Evolutionary conservation across 2,888 invertebrate species (phyloP).

Genomic region (Pedicia rivosa): DNA sequence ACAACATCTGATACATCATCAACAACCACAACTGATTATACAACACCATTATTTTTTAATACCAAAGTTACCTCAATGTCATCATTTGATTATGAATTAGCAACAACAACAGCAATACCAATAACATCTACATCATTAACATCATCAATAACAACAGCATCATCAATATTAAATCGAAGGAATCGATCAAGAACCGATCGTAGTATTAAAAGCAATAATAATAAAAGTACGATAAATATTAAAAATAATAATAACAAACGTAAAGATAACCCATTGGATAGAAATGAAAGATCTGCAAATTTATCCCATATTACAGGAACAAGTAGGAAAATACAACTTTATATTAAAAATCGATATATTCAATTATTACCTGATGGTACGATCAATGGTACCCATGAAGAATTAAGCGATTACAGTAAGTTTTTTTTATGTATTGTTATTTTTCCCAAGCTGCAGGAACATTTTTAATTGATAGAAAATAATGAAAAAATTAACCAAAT

Average conservation of each 20-base stretch:
- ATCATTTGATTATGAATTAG: conserved; percentile 1
- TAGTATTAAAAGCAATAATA: conserved; percentile 17
- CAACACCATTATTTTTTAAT: too few species aligned
- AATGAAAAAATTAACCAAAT: not conserved
- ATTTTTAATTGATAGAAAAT: too few species aligned
- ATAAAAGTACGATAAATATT: conserved; percentile 10
- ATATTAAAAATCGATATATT: conserved; percentile 67
- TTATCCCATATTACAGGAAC: conserved; percentile 67
- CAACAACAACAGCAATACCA: conserved; percentile 6
- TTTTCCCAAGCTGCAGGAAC: too few species aligned
- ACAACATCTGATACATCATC: conserved; percentile 18
- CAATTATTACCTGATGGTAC: conserved; percentile 72
- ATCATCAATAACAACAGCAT: conserved; percentile 10
- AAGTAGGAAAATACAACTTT: conserved; percentile 65
- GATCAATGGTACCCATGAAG: conserved; percentile 68
- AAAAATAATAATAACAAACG: conserved; percentile 10
- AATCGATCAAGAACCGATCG: conserved; percentile 26
- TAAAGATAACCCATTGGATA: conserved; percentile 20
- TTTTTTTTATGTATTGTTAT: conserved; percentile 19
- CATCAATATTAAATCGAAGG: not conserved
- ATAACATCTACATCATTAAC: conserved; percentile 11
- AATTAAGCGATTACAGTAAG: conserved; percentile 73
- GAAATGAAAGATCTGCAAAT: conserved; percentile 55
- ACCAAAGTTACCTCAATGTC: not conserved
- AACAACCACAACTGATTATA: not conserved